Base-by-base conservation (phyloP, 2,888 invertebrate genomes). In the Tipula confusa region DNA sequence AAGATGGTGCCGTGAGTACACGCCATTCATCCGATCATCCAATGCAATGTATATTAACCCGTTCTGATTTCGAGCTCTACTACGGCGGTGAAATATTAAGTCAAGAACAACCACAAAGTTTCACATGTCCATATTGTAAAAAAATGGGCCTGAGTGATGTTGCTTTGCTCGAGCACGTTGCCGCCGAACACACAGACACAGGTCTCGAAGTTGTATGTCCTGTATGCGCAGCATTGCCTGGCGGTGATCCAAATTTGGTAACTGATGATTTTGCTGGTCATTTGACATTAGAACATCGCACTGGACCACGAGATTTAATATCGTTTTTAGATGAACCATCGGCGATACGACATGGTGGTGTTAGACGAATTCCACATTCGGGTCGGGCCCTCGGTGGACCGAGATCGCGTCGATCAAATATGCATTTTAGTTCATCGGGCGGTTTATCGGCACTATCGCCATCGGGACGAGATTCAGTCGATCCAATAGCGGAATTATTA, bases 181-280 rank as follows among this genome's bases (percentile, higher is more conserved):
- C 96, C 84, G 92, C 95, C 80, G 97, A 98, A 88, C 98, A 99
- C 91, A 93, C 95, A 83, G 98, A 98, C 89, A 95, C 96, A 84
- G 94, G 96, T 84, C 93, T 95, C 87, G 98, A 98, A 93, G 98
- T 98, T 93, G 97, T 98, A 84, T 99, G 99, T 90, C 99, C 99
- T 86, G 94, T 99, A 83, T 99, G 99, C 91, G 98, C 98, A 85
- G 96, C 98, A 85, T 93, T 96, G 91, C 97, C 98, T 48, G 98
- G 98, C 85, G 98, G 98, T 83, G 99, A 99, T 90, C 98, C 98
- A 85, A 98, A 98, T 92, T 94, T 97, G 89, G 96, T 98, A 90
- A 98, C 98, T 85, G 98, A 98, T 91, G 98, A 99, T 92, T 97
- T 99, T 91, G 95, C 97, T 86, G 96, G 97, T 87, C 99, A 99